Conservation (phyloP, 2,113 vertebrate species). For the Hypanus sabinus region DNA sequence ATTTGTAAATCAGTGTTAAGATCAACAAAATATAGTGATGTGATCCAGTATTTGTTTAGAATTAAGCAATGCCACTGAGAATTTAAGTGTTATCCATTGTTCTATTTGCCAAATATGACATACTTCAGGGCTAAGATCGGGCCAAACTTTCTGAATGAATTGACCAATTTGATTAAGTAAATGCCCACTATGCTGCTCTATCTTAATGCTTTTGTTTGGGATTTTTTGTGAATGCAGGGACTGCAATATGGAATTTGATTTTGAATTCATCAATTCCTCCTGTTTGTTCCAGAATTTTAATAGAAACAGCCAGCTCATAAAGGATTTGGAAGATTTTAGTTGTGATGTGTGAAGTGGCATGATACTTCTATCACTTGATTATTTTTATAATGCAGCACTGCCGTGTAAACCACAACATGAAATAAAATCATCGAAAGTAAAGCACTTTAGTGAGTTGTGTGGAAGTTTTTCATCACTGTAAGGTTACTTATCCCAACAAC, state of each 20-base stretch:
- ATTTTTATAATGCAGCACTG: conserved; percentile 16
- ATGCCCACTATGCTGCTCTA: background rate
- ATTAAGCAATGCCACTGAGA: background rate
- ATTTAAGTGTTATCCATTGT: conserved; percentile 15
- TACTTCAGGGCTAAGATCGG: background rate
- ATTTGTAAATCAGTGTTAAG: conserved; percentile 2
- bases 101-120: conserved; percentile 11
- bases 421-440: background rate
- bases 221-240: background rate
- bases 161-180: background rate
- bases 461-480: background rate
- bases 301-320: background rate
- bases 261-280: background rate
- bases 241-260: background rate
- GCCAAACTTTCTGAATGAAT: background rate
- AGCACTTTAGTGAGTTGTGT: background rate
- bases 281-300: background rate
- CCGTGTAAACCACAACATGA: background rate
- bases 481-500: too few species aligned
- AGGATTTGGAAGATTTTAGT: background rate
- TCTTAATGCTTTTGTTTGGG: background rate
- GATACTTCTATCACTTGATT: background rate
- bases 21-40: conserved; percentile 2
- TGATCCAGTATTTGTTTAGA: background rate
- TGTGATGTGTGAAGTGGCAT: background rate